Evolutionary conservation across 2,797 vertebrate species (phyloP).

Genomic region (Melanogrammus aeglefinus): DNA sequence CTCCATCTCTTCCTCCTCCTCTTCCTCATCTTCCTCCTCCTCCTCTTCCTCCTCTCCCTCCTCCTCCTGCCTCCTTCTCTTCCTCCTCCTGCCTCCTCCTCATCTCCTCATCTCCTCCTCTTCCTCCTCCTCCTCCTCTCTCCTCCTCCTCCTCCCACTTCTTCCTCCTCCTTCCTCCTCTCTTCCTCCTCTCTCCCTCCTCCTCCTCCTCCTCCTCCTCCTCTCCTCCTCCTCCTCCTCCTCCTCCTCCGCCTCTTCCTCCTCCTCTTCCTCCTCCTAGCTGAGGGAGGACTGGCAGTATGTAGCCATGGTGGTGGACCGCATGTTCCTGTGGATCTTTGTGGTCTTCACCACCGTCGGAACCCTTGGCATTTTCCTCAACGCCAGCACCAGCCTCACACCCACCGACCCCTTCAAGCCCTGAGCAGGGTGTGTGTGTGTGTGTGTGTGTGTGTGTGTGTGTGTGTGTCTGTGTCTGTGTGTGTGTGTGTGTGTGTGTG

Average conservation of each 20-base stretch:
- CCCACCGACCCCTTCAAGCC: slow-evolving; percentile 71
- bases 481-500: too few relatives aligned
- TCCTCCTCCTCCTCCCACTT: too few relatives aligned
- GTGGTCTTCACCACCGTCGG: slow-evolving; percentile 80
- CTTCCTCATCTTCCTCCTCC: too few relatives aligned
- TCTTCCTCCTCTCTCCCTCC: too few relatives aligned
- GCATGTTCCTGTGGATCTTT: slow-evolving; percentile 84
- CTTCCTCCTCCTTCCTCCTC: too few relatives aligned
- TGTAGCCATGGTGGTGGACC: slow-evolving; percentile 89
- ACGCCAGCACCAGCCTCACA: slow-evolving; percentile 80
- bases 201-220: not conserved
- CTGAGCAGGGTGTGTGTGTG: slow-evolving; percentile 34
- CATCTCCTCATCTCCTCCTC: too few relatives aligned
- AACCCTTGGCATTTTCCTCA: slow-evolving; percentile 83
- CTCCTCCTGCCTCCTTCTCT: too few relatives aligned
- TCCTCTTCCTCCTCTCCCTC: too few relatives aligned
- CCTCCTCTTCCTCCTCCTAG: slow-evolving; percentile 46
- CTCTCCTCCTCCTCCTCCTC: not conserved
- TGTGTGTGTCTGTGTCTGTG: too few relatives aligned
- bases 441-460: too few relatives aligned
- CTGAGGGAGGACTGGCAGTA: slow-evolving; percentile 88
- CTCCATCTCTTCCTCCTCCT: too few relatives aligned
- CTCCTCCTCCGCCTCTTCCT: not conserved
- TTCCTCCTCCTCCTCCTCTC: too few relatives aligned
- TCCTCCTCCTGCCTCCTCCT: not conserved